Evolutionary conservation across 2,797 vertebrate species (phyloP), one percentile per base, ranked within the genome.

Genomic region (Siniperca obscura): DNA sequence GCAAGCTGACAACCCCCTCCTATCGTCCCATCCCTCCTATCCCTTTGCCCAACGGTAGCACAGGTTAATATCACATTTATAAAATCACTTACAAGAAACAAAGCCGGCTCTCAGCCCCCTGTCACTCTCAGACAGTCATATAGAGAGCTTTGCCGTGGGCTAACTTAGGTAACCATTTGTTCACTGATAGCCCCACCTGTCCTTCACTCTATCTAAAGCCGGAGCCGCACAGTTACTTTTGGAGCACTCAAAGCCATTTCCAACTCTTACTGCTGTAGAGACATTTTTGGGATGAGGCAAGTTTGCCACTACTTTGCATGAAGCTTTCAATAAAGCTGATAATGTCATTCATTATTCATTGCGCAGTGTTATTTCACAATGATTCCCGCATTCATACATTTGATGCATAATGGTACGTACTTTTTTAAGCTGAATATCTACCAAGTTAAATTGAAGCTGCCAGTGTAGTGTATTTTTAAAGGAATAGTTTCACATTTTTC

Each of bases 41-140:
- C 80, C 86, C 87, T 93, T 86, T 91, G 92, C 91, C 92, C 93
- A 89, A 92, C 89, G 89, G 94, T 91, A 94, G 90, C 92, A 87
- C 95, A 95, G 93, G 94, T 96, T 96, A 95, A 95, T 95, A 95
- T 95, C 93, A 94, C 95, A 94, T 95, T 93, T 94, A 94, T 94
- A 95, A 95, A 95, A 95, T 93, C 94, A 95, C 94, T 95, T 95
- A 95, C 92, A 92, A 94, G 94, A 93, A 94, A 94, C 93, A 92
- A 93, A 95, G 94, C 94, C 83, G 65, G 84, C 91, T 94, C 93
- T 93, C 87, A 90, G 89, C 91, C 94, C 92, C 89, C 89, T 88
- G 92, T 92, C 93, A 92, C 86, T 95, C 89, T 77, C 86, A 88
- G 93, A 93, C 89, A 90, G 87, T 89, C 90, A 82, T 93, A 92